These are phyloP conservation scores for Parnassius orleans DNA, from an alignment of 2,888 invertebrate species.

Conservation along the genomic window DNA sequence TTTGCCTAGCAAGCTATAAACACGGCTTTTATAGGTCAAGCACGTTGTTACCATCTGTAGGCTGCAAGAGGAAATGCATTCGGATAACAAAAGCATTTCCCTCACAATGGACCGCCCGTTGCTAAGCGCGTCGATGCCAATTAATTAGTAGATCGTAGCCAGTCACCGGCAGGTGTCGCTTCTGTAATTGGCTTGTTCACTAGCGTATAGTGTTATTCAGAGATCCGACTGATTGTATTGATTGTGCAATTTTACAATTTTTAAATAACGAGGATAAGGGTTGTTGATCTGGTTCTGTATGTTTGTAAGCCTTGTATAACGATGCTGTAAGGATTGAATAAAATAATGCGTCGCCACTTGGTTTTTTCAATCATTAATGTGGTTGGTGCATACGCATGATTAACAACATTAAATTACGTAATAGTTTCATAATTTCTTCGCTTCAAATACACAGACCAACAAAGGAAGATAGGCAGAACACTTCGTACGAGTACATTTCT, in stretches of 20 bases:
- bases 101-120: constrained; percentile 13
- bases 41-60: constrained; percentile 17
- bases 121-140: constrained; percentile 23
- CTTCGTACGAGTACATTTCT: no score
- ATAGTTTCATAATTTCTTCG: no score
- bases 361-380: no score
- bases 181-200: constrained; percentile 24
- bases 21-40: constrained; percentile 22
- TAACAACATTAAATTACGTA: no score
- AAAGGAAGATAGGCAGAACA: no score
- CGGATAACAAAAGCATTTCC: constrained; percentile 19
- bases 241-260: constrained; percentile 2
- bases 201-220: background rate
- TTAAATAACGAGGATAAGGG: background rate
- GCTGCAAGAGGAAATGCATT: constrained; percentile 18
- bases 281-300: background rate
- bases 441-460: no score
- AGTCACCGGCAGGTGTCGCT: constrained; percentile 25
- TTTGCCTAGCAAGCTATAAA: constrained; percentile 8
- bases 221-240: constrained; percentile 18
- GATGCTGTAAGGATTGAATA: no score
- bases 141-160: constrained; percentile 24
- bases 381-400: no score
- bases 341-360: no score
- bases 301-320: background rate